Evolutionary conservation across 64 coral and sea anemone genomes (phyloP).

Genomic region (Montipora foliosa): DNA sequence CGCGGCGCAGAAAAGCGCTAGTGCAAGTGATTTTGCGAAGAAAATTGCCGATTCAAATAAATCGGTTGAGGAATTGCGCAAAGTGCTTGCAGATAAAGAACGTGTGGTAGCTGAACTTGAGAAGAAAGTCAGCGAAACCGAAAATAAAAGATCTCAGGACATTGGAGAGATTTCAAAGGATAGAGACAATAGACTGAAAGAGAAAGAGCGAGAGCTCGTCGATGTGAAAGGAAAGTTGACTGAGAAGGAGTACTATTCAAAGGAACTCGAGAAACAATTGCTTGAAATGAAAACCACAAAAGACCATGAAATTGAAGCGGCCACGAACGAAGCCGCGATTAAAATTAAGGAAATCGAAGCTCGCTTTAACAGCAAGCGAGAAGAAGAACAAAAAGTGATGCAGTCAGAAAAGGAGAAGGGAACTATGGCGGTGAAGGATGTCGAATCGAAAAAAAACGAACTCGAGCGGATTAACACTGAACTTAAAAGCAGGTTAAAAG

Average conservation of each 20-base stretch:
- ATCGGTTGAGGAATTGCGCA: constrained; percentile 36
- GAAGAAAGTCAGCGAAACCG: constrained; percentile 64
- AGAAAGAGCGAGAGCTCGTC: constrained; percentile 90
- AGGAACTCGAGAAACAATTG: constrained; percentile 93
- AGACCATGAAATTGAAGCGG: constrained; percentile 79
- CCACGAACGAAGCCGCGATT: constrained; percentile 65
- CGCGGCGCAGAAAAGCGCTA: constrained; percentile 58
- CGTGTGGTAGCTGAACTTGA: constrained; percentile 58
- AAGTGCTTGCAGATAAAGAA: constrained; percentile 37
- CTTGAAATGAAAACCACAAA: constrained; percentile 86
- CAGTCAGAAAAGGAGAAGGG: constrained; percentile 80
- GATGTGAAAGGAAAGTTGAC: constrained; percentile 89
- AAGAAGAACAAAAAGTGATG: constrained; percentile 84
- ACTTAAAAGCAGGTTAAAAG: constrained; percentile 60
- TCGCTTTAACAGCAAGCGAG: constrained; percentile 41
- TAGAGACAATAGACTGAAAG: constrained; percentile 82
- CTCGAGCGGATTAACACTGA: constrained; percentile 67
- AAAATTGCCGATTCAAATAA: constrained; percentile 60
- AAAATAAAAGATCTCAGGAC: constrained; percentile 62
- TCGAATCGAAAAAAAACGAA: constrained; percentile 66
- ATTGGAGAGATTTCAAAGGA: constrained; percentile 64
- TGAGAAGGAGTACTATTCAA: constrained; percentile 93
- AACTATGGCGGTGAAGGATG: constrained; percentile 37
- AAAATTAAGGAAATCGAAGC: constrained; percentile 73
- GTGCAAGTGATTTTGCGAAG: constrained; percentile 62